phyloP scores from a whole-genome alignment of 2,888 invertebrate genomes.

The Margaritifera margaritifera region DNA sequence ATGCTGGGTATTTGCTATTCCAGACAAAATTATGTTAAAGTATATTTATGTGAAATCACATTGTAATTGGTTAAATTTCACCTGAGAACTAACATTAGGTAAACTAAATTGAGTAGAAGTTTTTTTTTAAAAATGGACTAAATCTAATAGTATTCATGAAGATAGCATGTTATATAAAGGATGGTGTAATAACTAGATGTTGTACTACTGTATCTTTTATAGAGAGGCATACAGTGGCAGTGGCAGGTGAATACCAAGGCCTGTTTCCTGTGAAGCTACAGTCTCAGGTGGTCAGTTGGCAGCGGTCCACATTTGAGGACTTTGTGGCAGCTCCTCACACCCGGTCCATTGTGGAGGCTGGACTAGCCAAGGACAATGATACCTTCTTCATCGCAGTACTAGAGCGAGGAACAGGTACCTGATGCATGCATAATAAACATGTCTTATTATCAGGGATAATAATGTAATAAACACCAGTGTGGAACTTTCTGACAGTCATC shows the following conservation, averaged over 20 bases:
- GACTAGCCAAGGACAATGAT: slow-evolving; percentile 71
- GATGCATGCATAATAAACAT: slow-evolving; percentile 1
- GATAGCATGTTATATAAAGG: no score
- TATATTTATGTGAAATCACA: no score
- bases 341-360: slow-evolving; percentile 40
- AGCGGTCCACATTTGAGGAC: slow-evolving; percentile 81
- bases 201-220: slow-evolving; percentile 15
- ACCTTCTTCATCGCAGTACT: slow-evolving; percentile 83
- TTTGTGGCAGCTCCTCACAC: slow-evolving; percentile 74
- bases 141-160: no score
- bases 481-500: no score
- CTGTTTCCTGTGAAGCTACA: slow-evolving; percentile 71
- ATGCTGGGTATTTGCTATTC: no score
- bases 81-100: no score
- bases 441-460: not conserved
- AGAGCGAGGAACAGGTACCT: slow-evolving; percentile 82
- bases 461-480: no score
- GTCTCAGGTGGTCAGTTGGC: slow-evolving; percentile 79
- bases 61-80: no score
- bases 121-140: no score
- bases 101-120: no score
- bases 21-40: no score
- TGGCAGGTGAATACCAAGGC: slow-evolving; percentile 53
- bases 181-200: not conserved
- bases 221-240: slow-evolving; percentile 65